These are phyloP conservation scores for Dendrocopos noguchii DNA, from an alignment of 2,113 vertebrate genomes.

Conservation along the genomic window DNA sequence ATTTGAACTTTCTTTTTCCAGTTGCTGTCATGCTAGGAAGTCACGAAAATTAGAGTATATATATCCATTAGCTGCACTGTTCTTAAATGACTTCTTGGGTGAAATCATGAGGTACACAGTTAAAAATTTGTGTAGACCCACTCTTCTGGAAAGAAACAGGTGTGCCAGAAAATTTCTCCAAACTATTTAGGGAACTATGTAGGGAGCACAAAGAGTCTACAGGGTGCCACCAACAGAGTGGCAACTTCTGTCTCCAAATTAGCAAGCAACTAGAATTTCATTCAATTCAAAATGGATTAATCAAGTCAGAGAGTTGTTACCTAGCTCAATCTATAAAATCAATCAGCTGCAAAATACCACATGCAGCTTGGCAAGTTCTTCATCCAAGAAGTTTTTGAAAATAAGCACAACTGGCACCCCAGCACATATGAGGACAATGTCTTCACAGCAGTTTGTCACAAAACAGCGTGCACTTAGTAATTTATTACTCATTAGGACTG, in stretches of 20 bases:
- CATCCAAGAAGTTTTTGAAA: background rate
- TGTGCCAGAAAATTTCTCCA: background rate
- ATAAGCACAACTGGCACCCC: background rate
- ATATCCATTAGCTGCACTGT: background rate
- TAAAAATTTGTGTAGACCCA: background rate
- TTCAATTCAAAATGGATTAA: constrained; percentile 43
- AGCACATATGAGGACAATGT: background rate
- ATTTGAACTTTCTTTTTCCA: background rate
- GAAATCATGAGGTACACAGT: background rate
- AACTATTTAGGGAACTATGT: background rate
- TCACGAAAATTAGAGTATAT: background rate
- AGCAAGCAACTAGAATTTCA: constrained; percentile 15
- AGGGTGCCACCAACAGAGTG: background rate
- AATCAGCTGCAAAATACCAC: constrained; percentile 10
- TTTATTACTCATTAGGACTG: background rate
- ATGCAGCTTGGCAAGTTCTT: background rate
- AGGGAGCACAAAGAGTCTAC: background rate
- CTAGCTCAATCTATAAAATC: constrained; percentile 29
- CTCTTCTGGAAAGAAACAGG: background rate
- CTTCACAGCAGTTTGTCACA: background rate
- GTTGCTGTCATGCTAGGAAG: background rate
- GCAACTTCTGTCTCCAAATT: background rate
- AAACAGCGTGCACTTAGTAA: background rate
- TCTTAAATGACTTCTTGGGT: background rate
- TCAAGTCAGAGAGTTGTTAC: constrained; percentile 1